phyloP scores from a whole-genome alignment of 2,888 invertebrate species.

The Ypsolopha scabrella region DNA sequence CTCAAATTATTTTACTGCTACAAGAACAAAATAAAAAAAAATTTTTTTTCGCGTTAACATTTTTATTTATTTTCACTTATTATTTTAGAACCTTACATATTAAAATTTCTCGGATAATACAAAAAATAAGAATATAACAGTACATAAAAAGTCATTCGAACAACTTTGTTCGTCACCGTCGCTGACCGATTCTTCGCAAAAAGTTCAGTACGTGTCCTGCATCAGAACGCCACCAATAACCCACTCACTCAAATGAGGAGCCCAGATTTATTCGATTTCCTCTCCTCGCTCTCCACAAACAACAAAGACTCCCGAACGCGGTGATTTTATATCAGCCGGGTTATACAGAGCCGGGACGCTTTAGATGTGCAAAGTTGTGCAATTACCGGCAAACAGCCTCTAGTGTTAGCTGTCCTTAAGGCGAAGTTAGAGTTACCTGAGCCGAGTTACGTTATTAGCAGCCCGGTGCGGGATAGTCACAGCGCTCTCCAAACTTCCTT shows the following conservation, averaged over 20 bases:
- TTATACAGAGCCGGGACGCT: conserved; percentile 10
- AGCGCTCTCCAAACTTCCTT: not conserved
- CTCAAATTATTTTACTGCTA: no score
- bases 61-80: no score
- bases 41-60: no score
- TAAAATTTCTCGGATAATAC: no score
- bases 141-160: no score
- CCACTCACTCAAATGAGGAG: conserved; percentile 4
- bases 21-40: no score
- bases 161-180: no score
- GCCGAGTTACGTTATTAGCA: conserved; percentile 8
- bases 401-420: conserved; percentile 20
- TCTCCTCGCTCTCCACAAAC: not conserved
- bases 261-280: conserved; percentile 3
- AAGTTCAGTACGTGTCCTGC: conserved; percentile 29
- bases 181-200: conserved; percentile 14
- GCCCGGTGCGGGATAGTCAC: conserved; percentile 3
- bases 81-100: no score
- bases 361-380: conserved; percentile 41
- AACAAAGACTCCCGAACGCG: not conserved
- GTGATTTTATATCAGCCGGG: not conserved
- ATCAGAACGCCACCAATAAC: not conserved
- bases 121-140: no score
- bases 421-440: conserved; percentile 15
- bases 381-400: conserved; percentile 39